phyloP scores from a whole-genome alignment of 2,888 invertebrate species.

The Himalopsyche anomala region DNA sequence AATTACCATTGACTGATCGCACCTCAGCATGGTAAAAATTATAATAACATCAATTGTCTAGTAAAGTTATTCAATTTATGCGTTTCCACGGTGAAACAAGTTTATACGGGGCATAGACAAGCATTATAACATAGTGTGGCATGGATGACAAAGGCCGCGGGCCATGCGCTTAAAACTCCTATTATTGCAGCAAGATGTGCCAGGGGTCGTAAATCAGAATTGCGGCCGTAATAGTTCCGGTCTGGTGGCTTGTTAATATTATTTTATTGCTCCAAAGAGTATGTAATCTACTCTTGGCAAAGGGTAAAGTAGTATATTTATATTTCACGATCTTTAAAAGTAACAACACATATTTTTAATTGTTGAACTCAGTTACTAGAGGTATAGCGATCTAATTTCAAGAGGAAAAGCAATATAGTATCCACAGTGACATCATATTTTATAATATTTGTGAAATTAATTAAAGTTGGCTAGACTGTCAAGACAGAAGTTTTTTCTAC shows the following conservation, averaged over 20 bases:
- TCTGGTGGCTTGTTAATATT: conserved; percentile 24
- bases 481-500: too few relatives aligned
- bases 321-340: neutral
- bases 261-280: neutral
- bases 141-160: neutral
- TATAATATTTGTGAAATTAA: too few relatives aligned
- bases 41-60: neutral
- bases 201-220: conserved; percentile 26
- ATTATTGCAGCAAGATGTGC: neutral
- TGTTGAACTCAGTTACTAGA: neutral
- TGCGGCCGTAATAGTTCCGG: conserved; percentile 31
- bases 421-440: too few relatives aligned
- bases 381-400: too few relatives aligned
- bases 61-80: neutral
- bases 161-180: neutral
- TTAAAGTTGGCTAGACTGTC: too few relatives aligned
- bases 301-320: neutral
- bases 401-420: too few relatives aligned
- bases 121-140: neutral
- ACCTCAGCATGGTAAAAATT: neutral
- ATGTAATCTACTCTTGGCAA: conserved; percentile 1
- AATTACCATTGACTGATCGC: neutral
- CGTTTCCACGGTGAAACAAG: neutral
- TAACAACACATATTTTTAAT: neutral
- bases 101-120: neutral